Evolutionary conservation across 2,797 vertebrate genomes (phyloP), one percentile per base, ranked within the genome.

Genomic region (Siniperca scherzeri): DNA sequence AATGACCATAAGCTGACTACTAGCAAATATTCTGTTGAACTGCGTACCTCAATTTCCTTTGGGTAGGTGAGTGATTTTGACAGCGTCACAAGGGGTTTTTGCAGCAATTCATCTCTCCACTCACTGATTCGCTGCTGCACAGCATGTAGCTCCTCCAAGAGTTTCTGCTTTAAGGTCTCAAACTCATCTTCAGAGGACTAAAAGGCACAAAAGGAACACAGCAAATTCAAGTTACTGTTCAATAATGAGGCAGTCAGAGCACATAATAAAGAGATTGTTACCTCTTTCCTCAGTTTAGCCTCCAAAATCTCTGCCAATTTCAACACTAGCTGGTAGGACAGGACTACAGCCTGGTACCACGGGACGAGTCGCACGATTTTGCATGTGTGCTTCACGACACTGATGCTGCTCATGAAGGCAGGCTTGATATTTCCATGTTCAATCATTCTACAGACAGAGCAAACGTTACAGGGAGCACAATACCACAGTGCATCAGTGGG

Each of bases 41-140:
- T 42, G 0, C 12, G 1, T 77, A 94, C 96, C 94, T 95, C 77
- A 0, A 96, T 89, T 91, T 96, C 96, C 77, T 77, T 92, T 1
- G 88, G 83, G 80, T 91, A 95, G 67, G 0, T 27, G 68, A 95
- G 82, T 0, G 1, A 0, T 59, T 62, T 60, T 0, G 46, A 69
- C 0, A 3, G 0, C 0, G 8, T 33, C 70, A 95, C 0, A 1
- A 94, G 71, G 0, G 87, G 57, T 0, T 78, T 30, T 1, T 19
- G 0, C 52, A 96, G 89, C 6, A 95, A 70, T 0, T 25, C 6
- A 4, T 93, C 80, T 56, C 88, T 94, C 94, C 64, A 95, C 4
- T 80, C 1, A 0, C 38, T 75, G 72, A 95, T 60, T 2, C 0
- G 5, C 38, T 57, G 40, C 67, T 92, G 93, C 22, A 56, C 1